Percentiles rank a stretch among this genome's conserved stretches.
Evolutionary conservation across 2,888 invertebrate genomes (phyloP).

Genomic region (Tanypteryx hageni): DNA sequence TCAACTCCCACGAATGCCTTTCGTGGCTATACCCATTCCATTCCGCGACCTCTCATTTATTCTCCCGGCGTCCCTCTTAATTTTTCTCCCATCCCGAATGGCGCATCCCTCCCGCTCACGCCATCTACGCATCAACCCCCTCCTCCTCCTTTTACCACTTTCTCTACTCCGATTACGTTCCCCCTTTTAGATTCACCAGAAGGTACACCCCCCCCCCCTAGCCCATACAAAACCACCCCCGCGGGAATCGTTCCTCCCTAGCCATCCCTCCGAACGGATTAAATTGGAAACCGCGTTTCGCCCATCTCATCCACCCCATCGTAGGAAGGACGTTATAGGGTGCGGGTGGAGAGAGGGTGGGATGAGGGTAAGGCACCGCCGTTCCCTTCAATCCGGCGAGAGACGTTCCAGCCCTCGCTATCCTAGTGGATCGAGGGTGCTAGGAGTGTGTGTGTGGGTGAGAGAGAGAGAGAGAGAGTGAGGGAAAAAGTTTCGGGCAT

Average conservation of each 20-base stretch:
- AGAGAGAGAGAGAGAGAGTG: no score
- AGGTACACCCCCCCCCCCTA: background rate
- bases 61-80: background rate
- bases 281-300: slow-evolving; percentile 28
- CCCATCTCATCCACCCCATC: background rate
- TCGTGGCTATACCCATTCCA: background rate
- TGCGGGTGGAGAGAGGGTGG: background rate
- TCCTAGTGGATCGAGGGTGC: no score
- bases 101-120: background rate
- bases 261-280: slow-evolving; percentile 5
- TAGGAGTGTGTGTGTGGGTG: no score
- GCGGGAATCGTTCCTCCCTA: background rate
- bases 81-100: background rate
- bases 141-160: no score
- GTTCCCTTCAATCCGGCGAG: no score
- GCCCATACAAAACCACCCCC: background rate
- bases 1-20: background rate
- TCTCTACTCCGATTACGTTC: no score
- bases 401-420: no score
- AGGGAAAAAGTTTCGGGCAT: no score
- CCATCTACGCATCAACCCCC: background rate
- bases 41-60: background rate
- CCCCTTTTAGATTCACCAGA: no score
- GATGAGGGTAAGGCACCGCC: background rate
- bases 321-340: background rate